Evolutionary conservation across 2,888 invertebrate species (phyloP), one percentile per base, ranked within the genome.

Genomic region (Drosophila anomelani): DNA sequence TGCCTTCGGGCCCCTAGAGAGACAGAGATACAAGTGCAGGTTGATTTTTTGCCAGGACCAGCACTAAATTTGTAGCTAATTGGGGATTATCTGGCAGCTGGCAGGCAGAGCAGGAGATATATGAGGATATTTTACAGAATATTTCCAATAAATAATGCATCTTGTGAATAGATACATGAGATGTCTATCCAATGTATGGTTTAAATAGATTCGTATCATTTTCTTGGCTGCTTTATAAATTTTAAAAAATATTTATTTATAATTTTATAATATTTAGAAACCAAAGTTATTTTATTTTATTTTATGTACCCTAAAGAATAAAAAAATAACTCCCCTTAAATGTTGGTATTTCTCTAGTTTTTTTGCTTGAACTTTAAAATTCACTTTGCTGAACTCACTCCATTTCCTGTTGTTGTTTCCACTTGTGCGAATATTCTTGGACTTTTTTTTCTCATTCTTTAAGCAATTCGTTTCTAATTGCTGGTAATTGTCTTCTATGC

Each of bases 391-490:
- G 26, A 38, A 20, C 62, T 53, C 36, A 71, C 44, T 72, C 26
- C 15, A 34, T 69, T 69, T 69, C 70, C 70, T 43, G 38, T 58
- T 46, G 51, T 53, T 46, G 23, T 57, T 64, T 55, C 41, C 41
- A 43, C 66, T 39, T 58, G 20, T 44, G 55, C 58, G 39, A 58
- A 61, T 61, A 54, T 55, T 70, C 54, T 41, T 54, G 34, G 20
- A 34, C 53, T 59, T 55, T 38, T 55, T 44, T 53, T 26, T 34
- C 38, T 43, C 20, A 3, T 47, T 54, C 77, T 80, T 68, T 73
- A 71, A 86, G 81, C 81, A 81, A 84, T 88, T 84, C 84, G 88
- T 81, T 88, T 85, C 84, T 84, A 84, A 88, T 84, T 84, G 84
- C 86, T 81, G 79, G 84, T 83, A 84, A 88, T 84, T 86, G 88